phyloP scores from a whole-genome alignment of 2,113 vertebrate species.

The Aramus guarauna region DNA sequence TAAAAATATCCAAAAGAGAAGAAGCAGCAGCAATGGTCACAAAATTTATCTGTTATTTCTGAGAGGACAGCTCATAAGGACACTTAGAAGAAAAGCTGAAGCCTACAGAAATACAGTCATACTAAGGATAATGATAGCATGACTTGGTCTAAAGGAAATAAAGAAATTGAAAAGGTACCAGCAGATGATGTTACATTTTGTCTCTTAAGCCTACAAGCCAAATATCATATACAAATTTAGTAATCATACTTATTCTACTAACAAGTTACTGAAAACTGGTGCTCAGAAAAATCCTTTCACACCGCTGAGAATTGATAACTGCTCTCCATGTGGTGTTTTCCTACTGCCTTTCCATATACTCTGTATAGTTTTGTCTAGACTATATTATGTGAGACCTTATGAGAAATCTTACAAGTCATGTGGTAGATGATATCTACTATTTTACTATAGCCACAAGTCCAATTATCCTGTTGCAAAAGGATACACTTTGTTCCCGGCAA shows the following conservation, averaged over 20 bases:
- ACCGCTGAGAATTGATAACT: background rate
- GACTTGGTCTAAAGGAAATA: background rate
- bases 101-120: background rate
- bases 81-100: background rate
- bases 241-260: background rate
- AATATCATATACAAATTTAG: background rate
- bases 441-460: background rate
- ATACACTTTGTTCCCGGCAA: background rate
- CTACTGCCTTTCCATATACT: background rate
- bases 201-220: background rate
- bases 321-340: background rate
- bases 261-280: background rate
- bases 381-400: background rate
- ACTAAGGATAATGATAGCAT: background rate
- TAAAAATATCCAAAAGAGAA: background rate
- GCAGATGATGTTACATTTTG: background rate
- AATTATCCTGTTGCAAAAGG: background rate
- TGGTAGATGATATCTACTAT: background rate
- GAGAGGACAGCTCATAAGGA: background rate
- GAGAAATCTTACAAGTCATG: background rate
- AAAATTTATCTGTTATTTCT: background rate
- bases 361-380: background rate
- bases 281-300: background rate
- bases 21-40: background rate
- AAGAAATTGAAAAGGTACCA: background rate